A percentile compares a stretch with the other conserved stretches of the same genome.
Evolutionary conservation across 23 tunicate species (phyloP).

Genomic region (Ciona savignyi): DNA sequence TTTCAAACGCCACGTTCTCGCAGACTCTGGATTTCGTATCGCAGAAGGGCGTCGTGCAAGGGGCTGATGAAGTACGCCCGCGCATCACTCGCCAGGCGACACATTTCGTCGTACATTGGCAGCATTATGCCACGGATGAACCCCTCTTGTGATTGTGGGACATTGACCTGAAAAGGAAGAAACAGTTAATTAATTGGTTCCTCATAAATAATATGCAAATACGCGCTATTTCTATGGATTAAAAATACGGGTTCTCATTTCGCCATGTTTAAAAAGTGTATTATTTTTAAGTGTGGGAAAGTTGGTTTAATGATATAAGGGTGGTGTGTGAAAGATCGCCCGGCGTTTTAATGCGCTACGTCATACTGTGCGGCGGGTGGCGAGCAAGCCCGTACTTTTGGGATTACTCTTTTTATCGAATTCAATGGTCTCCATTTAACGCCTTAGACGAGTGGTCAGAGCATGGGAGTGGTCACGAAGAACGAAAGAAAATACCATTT

Average conservation of each 20-base stretch:
- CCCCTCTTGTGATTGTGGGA: slow-evolving; percentile 65
- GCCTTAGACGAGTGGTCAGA: background rate
- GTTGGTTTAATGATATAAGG: too few relatives aligned
- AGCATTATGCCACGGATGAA: slow-evolving; percentile 87
- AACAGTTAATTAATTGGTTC: background rate
- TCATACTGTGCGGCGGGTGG: background rate
- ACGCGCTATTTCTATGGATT: too few relatives aligned
- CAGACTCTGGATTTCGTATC: slow-evolving; percentile 70
- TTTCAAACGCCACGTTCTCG: slow-evolving; percentile 5
- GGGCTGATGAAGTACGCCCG: slow-evolving; percentile 52
- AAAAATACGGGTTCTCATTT: too few relatives aligned
- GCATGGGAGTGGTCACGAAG: background rate
- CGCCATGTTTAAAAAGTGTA: too few relatives aligned
- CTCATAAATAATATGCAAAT: too few relatives aligned
- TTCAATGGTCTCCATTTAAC: background rate
- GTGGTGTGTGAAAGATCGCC: background rate
- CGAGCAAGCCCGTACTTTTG: background rate
- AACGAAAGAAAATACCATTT: background rate
- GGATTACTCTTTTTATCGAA: background rate
- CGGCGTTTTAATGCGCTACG: background rate
- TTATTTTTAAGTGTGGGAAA: too few relatives aligned
- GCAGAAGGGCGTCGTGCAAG: slow-evolving; percentile 40
- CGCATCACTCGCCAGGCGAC: slow-evolving; percentile 52
- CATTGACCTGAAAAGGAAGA: slow-evolving; percentile 44
- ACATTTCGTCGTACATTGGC: slow-evolving; percentile 77